These are phyloP conservation scores for Callipepla squamata DNA, from an alignment of 2,113 vertebrate genomes.

Conservation along the genomic window DNA sequence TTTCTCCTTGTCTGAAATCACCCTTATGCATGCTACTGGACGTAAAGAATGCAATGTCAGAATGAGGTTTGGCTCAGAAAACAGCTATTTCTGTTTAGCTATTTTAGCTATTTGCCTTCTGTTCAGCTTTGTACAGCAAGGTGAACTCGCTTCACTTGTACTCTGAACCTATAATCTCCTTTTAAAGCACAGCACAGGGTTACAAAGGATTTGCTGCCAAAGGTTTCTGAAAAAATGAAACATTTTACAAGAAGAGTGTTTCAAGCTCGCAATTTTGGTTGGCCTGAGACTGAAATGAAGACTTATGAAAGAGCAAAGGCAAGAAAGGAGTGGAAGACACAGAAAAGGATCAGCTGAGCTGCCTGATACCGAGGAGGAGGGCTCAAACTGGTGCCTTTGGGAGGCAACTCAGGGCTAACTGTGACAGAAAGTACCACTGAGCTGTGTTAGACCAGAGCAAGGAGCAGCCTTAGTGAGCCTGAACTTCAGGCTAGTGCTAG, in stretches of 20 bases:
- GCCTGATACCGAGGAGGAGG: fast-evolving
- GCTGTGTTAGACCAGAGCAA: neutral
- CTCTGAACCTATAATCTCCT: neutral
- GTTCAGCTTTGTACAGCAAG: neutral
- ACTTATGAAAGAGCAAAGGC: neutral
- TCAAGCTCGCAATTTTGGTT: neutral
- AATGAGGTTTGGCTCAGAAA: neutral
- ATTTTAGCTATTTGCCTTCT: neutral
- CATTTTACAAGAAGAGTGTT: neutral
- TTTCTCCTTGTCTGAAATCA: neutral
- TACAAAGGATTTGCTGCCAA: neutral
- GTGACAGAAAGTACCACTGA: neutral
- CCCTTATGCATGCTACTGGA: neutral
- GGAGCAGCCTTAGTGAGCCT: neutral
- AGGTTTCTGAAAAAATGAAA: neutral
- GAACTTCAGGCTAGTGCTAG: neutral
- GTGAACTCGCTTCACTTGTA: neutral
- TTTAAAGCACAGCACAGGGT: neutral
- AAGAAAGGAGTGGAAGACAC: neutral
- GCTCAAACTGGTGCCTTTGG: fast-evolving
- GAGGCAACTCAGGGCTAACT: neutral
- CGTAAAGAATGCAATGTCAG: neutral
- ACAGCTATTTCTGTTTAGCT: neutral
- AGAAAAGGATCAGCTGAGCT: fast-evolving
- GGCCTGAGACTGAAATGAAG: neutral